A percentile compares a stretch with the other conserved stretches of the same genome.
Evolutionary conservation across 2,113 vertebrate genomes (phyloP).

Genomic region (Coreoperca whiteheadi): DNA sequence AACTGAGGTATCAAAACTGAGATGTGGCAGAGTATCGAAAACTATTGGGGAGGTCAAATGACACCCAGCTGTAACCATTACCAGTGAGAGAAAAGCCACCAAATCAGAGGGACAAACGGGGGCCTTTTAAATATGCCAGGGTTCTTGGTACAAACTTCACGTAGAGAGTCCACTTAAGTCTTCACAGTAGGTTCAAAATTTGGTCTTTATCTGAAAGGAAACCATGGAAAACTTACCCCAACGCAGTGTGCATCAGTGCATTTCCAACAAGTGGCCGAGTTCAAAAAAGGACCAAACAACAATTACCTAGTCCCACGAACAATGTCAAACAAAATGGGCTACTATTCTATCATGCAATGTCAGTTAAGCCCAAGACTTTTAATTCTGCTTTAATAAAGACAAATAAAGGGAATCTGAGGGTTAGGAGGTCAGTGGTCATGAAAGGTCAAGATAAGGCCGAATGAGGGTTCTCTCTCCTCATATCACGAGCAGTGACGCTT

Average conservation of each 20-base stretch:
- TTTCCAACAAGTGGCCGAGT: background rate
- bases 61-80: background rate
- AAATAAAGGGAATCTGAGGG: background rate
- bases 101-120: background rate
- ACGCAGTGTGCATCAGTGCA: background rate
- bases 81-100: background rate
- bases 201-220: background rate
- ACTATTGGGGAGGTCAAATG: background rate
- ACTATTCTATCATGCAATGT: background rate
- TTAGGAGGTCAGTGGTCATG: slow-evolving; percentile 10
- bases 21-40: background rate
- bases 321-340: no score
- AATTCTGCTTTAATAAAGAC: background rate
- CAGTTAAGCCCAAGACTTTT: background rate
- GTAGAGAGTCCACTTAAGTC: background rate
- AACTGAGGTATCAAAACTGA: background rate
- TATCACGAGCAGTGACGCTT: slow-evolving; percentile 1
- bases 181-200: background rate
- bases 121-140: background rate
- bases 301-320: no score
- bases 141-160: background rate
- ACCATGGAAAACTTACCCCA: background rate
- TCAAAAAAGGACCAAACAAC: background rate
- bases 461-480: slow-evolving; percentile 27
- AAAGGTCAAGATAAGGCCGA: slow-evolving; percentile 29